Percentiles rank a stretch among this genome's conserved stretches.
Conservation (phyloP, 1,140 invertebrate genomes). For the Bombus terrestris region DNA sequence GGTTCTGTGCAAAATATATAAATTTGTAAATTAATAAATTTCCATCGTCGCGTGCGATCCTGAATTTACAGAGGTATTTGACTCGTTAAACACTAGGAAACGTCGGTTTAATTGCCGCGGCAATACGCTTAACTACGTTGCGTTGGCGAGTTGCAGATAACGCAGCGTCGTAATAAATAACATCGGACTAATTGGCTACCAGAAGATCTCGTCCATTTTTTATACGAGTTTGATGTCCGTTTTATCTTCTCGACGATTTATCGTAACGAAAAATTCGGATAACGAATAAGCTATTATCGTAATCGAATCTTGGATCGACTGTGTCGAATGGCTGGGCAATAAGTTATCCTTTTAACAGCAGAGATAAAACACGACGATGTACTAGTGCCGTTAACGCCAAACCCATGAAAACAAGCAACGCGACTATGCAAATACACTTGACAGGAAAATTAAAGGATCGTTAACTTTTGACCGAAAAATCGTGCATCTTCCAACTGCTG, state of each 20-base stretch:
- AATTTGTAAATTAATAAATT: neutral
- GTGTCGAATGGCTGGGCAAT: neutral
- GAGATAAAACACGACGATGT: neutral
- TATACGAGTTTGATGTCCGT: neutral
- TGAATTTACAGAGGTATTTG: neutral
- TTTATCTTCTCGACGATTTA: slow-evolving; percentile 5
- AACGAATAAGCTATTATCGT: slow-evolving; percentile 12
- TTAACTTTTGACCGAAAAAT: no score
- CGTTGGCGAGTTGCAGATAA: neutral
- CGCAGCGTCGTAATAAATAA: slow-evolving; percentile 4
- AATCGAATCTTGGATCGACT: slow-evolving; percentile 8
- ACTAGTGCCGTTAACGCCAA: neutral
- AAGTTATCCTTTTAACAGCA: slow-evolving; percentile 4
- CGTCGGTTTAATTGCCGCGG: neutral
- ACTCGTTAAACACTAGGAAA: neutral
- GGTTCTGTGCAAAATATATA: neutral
- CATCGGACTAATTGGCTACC: neutral
- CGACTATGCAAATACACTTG: neutral
- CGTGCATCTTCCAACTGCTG: no score
- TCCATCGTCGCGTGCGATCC: neutral
- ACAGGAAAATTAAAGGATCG: no score
- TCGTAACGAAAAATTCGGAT: slow-evolving; percentile 9
- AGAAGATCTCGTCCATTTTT: neutral
- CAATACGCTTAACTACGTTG: neutral
- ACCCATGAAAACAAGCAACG: neutral